Conservation (phyloP, 64 coral and sea anemone genomes). For the Stichodactyla helianthus region DNA sequence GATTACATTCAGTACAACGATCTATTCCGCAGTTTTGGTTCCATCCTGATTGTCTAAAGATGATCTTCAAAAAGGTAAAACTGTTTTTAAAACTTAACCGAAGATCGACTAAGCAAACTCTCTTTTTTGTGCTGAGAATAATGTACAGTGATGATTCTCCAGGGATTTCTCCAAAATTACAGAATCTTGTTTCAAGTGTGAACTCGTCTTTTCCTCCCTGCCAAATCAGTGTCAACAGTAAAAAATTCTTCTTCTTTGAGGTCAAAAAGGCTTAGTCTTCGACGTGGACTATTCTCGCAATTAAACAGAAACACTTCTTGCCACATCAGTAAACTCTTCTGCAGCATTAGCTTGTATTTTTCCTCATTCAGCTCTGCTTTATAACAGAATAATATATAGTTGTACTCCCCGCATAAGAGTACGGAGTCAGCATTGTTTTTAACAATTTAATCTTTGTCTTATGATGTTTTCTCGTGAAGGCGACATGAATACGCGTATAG, state of each 20-base stretch:
- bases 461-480: too few species aligned
- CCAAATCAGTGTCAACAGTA: not conserved
- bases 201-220: not conserved
- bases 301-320: not conserved
- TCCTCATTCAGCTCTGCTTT: not conserved
- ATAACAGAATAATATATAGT: too few species aligned
- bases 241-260: not conserved
- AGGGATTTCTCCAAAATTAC: not conserved
- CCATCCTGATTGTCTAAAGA: not conserved
- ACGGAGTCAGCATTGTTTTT: too few species aligned
- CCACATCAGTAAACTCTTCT: not conserved
- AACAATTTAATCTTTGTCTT: too few species aligned
- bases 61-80: not conserved
- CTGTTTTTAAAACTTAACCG: not conserved
- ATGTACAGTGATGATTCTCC: not conserved
- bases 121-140: not conserved
- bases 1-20: too few species aligned
- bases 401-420: too few species aligned
- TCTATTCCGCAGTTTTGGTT: not conserved
- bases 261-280: slow-evolving; percentile 13
- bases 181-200: not conserved
- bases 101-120: too few species aligned
- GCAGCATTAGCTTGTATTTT: not conserved
- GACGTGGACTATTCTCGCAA: not conserved
- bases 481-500: too few species aligned